Evolutionary conservation across 2,888 invertebrate species (phyloP), one percentile per base, ranked within the genome.

Genomic region (Acrobasis repandana): DNA sequence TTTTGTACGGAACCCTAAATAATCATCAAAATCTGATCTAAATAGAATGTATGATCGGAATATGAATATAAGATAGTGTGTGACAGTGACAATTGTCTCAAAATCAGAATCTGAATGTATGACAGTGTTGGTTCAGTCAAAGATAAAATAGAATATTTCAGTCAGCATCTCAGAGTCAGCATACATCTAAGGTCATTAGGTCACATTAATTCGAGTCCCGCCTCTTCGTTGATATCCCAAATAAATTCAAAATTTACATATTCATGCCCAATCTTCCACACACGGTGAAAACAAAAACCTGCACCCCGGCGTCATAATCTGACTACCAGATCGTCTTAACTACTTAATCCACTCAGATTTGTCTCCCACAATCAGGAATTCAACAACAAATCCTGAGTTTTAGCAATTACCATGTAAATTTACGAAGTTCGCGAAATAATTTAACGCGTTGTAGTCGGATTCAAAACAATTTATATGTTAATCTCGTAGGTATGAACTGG

Each of bases 391-490:
- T 91, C 91, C 90, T 90, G 89, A 91, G 86, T 90, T 90, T 90
- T 88, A 85, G 85, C 89, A 89, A 91, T 91, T 91, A 91, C 87
- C 88, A 91, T 91, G 90, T 90, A 89, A 91, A 91, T 91, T 90
- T 82, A 84, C 78, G 86, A 91, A 91, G 85, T 91, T 90, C 87
- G 82, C 85, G 88, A 91, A 89, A 91, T 91, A 91, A 91, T 90
- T 90, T 89, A 90, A 83, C 87, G 85, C 85, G 81, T 79, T 85
- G 88, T 87, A 87, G 88, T 86, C 85, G 85, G 88, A 88, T 90
- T 88, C 91, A 89, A 87, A 91, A 91, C 91, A 91, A 91, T 91
- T 91, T 91, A 86, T 91, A 91, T 91, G 91, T 85, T 86, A 91
- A 91, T 91, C 83, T 80, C 67, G 80, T 77, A 86, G 87, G 85